Percentiles rank a stretch among this genome's conserved stretches.
Conservation (phyloP, 2,113 vertebrate genomes). For the Corythornis madagascariensis region DNA sequence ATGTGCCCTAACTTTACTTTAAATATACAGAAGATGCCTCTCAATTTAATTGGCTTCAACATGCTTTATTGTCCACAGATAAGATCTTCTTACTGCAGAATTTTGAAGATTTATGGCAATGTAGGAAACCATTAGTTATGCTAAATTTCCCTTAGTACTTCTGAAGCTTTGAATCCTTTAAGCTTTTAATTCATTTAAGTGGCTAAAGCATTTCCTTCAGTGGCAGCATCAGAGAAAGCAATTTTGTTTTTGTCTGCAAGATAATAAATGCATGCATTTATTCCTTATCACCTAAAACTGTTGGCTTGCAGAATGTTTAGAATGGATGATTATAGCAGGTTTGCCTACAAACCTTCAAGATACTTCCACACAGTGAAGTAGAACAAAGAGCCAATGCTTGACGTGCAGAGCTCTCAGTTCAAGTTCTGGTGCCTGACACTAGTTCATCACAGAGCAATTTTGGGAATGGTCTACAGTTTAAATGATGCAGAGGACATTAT, state of each 20-base stretch:
- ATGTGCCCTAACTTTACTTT: background rate
- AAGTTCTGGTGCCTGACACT: too few relatives aligned
- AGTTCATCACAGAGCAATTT: too few relatives aligned
- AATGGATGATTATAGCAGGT: too few relatives aligned
- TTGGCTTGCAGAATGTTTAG: too few relatives aligned
- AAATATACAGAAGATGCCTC: background rate
- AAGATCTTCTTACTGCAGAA: background rate
- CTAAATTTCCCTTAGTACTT: slow-evolving; percentile 22
- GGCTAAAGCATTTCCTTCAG: background rate
- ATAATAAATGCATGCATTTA: background rate
- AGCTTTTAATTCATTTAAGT: background rate
- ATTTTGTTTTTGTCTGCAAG: background rate
- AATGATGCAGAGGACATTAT: too few relatives aligned
- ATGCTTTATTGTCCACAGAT: background rate
- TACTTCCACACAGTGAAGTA: too few relatives aligned
- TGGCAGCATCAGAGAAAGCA: background rate
- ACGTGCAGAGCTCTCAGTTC: too few relatives aligned
- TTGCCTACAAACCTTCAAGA: too few relatives aligned
- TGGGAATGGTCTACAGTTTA: too few relatives aligned
- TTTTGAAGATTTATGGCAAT: slow-evolving; percentile 56
- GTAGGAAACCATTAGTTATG: background rate
- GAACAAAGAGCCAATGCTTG: too few relatives aligned
- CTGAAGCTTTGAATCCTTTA: slow-evolving; percentile 14
- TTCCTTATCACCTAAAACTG: too few relatives aligned
- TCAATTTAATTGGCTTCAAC: background rate